Evolutionary conservation across 2,113 vertebrate species (phyloP).

Genomic region (Dicerorhinus sumatrensis): DNA sequence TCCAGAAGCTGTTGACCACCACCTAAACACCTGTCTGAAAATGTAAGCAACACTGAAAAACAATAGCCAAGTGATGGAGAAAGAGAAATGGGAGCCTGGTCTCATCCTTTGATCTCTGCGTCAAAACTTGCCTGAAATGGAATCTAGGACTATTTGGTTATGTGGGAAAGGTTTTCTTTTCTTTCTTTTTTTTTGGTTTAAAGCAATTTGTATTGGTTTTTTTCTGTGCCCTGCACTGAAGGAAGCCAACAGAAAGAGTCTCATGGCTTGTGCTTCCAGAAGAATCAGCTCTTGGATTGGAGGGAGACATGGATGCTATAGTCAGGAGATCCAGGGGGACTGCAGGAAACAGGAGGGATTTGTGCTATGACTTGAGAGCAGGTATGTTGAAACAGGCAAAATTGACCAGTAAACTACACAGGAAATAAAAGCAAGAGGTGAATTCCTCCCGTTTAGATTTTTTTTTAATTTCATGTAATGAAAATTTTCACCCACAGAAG

Average conservation of each 20-base stretch:
- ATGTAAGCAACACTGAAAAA: not conserved
- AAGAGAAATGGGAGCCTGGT: not conserved
- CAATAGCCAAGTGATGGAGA: too few relatives aligned
- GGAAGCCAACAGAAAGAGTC: not conserved
- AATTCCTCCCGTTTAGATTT: not conserved
- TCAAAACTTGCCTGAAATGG: not conserved
- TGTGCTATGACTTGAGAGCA: not conserved
- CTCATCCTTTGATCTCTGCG: not conserved
- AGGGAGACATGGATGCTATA: not conserved
- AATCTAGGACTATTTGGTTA: not conserved
- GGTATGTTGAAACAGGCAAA: not conserved
- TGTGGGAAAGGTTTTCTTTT: not conserved
- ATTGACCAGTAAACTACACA: not conserved
- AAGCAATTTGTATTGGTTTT: not conserved
- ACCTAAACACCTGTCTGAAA: not conserved
- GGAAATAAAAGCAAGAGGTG: not conserved
- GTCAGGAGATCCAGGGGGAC: not conserved
- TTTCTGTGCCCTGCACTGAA: not conserved
- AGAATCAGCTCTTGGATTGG: not conserved
- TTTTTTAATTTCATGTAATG: not conserved
- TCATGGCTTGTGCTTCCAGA: not conserved
- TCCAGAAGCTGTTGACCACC: not conserved
- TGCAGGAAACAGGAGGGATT: not conserved
- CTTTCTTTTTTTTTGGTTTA: not conserved
- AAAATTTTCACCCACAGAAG: not conserved